These are phyloP conservation scores for Momotus momota DNA, from an alignment of 2,797 vertebrate species.

Conservation along the genomic window DNA sequence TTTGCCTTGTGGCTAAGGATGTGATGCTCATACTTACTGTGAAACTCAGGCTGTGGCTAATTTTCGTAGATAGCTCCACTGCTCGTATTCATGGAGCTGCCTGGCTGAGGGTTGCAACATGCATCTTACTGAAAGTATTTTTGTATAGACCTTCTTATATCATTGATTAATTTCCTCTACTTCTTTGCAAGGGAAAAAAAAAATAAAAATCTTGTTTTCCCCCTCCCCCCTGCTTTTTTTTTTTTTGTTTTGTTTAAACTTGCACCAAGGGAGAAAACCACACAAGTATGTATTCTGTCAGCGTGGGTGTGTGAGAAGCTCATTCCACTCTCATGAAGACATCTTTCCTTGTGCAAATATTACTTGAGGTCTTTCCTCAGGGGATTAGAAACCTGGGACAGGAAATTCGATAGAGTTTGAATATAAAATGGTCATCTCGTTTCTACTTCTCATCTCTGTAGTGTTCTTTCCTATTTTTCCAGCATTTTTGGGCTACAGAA, in stretches of 20 bases:
- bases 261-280: background rate
- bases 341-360: background rate
- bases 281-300: background rate
- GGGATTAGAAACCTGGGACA: background rate
- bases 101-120: background rate
- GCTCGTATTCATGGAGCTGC: background rate
- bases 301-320: background rate
- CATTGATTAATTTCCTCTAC: background rate
- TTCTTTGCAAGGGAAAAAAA: background rate
- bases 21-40: background rate
- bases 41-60: conserved; percentile 16
- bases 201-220: background rate
- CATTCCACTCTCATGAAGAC: background rate
- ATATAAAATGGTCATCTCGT: background rate
- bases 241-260: background rate
- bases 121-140: background rate
- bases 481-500: background rate
- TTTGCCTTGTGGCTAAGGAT: conserved; percentile 53
- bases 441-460: background rate
- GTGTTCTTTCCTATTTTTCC: background rate
- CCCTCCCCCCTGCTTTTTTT: too few species aligned
- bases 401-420: background rate
- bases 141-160: background rate
- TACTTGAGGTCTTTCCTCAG: background rate
- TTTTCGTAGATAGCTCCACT: conserved; percentile 4